A percentile compares a stretch with the other conserved stretches of the same genome.
Conservation (phyloP, 2,797 vertebrate genomes). For the Xerus rutilus region DNA sequence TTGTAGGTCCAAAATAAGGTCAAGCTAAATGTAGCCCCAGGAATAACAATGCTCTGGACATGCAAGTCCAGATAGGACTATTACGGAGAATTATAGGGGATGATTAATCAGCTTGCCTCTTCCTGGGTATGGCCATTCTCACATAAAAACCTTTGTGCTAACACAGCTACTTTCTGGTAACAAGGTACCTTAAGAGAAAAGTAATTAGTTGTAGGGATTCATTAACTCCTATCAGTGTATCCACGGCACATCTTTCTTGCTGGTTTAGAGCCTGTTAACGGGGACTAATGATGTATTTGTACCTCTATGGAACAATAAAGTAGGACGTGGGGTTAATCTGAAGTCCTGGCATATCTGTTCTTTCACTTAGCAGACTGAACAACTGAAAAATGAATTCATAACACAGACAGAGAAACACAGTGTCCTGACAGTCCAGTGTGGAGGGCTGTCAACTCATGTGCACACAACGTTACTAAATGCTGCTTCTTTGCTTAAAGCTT, state of each 20-base stretch:
- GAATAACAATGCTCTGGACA: constrained; percentile 65
- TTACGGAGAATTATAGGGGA: constrained; percentile 67
- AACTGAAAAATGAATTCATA: not conserved
- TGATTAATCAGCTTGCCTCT: constrained; percentile 78
- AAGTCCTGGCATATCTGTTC: constrained; percentile 20
- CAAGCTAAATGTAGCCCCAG: constrained; percentile 75
- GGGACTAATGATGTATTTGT: constrained; percentile 39
- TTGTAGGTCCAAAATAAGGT: constrained; percentile 81
- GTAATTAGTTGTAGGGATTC: constrained; percentile 66
- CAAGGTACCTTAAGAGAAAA: constrained; percentile 78
- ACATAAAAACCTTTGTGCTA: constrained; percentile 66
- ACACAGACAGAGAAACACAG: not conserved
- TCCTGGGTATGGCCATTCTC: not conserved
- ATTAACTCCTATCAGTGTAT: constrained; percentile 48
- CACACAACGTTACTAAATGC: not conserved
- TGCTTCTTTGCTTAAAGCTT: not conserved
- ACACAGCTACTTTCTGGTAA: constrained; percentile 65
- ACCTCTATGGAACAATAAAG: not conserved
- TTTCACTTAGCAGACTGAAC: not conserved
- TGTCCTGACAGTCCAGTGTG: not conserved
- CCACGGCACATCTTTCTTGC: not conserved
- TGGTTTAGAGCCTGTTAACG: constrained; percentile 47
- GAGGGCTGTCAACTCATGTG: not conserved
- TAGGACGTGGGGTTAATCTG: not conserved
- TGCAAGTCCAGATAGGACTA: constrained; percentile 75